These are phyloP conservation scores for Sarcophaga carnaria DNA, from an alignment of 2,888 invertebrate genomes.

Conservation along the genomic window DNA sequence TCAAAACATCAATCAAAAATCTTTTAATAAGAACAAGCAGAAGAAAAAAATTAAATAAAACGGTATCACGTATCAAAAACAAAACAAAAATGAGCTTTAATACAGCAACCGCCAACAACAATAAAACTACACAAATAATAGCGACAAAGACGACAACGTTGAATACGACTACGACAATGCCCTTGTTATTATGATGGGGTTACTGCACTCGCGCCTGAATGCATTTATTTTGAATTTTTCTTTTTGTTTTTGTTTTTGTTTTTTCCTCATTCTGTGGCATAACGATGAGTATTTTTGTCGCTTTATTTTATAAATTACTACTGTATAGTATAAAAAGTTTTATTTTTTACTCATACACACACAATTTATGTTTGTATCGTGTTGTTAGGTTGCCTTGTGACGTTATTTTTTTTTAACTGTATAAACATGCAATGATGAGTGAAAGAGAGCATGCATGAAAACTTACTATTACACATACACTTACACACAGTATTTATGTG, in stretches of 20 bases:
- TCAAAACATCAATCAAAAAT: conserved; percentile 29
- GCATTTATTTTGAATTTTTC: conserved; percentile 51
- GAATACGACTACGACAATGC: conserved; percentile 69
- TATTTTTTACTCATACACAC: no score
- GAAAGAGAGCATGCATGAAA: conserved; percentile 13
- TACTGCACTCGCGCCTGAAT: conserved; percentile 77
- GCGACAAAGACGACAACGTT: neutral
- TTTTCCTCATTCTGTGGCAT: neutral
- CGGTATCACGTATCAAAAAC: conserved; percentile 1
- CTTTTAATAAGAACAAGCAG: no score
- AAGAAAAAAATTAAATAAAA: no score
- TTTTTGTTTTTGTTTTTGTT: neutral
- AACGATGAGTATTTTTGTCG: no score
- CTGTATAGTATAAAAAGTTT: conserved; percentile 6
- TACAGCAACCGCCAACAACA: conserved; percentile 18
- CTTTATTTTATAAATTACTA: conserved; percentile 33
- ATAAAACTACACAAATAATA: neutral
- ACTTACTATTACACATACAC: neutral
- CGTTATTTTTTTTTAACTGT: conserved; percentile 24
- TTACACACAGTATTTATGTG: neutral
- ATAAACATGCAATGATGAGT: conserved; percentile 58
- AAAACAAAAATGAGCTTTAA: conserved; percentile 19
- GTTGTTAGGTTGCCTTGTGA: conserved; percentile 57
- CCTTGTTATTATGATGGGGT: conserved; percentile 77
- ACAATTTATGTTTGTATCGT: conserved; percentile 14